Conservation (phyloP, 2,888 invertebrate genomes). For the Xestia sexstrigata region DNA sequence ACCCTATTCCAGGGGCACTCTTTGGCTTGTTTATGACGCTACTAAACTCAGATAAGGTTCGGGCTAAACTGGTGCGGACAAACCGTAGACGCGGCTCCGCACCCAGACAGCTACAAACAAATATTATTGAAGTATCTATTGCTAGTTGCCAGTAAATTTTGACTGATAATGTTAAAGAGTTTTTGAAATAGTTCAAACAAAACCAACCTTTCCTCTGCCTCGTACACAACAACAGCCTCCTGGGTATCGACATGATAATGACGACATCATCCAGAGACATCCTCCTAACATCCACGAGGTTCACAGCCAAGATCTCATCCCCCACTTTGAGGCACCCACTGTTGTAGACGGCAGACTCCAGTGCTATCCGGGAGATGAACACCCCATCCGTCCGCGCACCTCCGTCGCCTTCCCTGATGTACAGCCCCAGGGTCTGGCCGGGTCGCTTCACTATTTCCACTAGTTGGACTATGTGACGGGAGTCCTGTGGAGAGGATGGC, state of each 20-base stretch:
- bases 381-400: slow-evolving; percentile 98
- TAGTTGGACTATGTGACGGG: slow-evolving; percentile 95
- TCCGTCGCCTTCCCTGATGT: slow-evolving; percentile 99
- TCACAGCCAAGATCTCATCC: slow-evolving; percentile 99
- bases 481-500: slow-evolving; percentile 87
- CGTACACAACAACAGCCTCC: slow-evolving; percentile 98
- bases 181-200: background rate
- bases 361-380: slow-evolving; percentile 97
- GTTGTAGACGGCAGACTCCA: slow-evolving; percentile 99
- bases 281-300: slow-evolving; percentile 98
- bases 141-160: background rate
- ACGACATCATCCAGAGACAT: slow-evolving; percentile 99
- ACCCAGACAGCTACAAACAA: background rate
- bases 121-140: background rate
- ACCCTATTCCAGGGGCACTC: background rate
- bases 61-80: background rate
- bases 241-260: slow-evolving; percentile 99
- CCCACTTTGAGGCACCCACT: slow-evolving; percentile 99
- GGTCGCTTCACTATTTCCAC: slow-evolving; percentile 99
- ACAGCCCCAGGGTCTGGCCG: slow-evolving; percentile 99
- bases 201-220: slow-evolving; percentile 94
- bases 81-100: background rate
- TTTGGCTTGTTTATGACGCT: too few species aligned
- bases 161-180: background rate
- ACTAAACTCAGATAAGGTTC: background rate